Evolutionary conservation across 2,888 invertebrate genomes (phyloP), one percentile per base, ranked within the genome.

Genomic region (Philaethria dido): DNA sequence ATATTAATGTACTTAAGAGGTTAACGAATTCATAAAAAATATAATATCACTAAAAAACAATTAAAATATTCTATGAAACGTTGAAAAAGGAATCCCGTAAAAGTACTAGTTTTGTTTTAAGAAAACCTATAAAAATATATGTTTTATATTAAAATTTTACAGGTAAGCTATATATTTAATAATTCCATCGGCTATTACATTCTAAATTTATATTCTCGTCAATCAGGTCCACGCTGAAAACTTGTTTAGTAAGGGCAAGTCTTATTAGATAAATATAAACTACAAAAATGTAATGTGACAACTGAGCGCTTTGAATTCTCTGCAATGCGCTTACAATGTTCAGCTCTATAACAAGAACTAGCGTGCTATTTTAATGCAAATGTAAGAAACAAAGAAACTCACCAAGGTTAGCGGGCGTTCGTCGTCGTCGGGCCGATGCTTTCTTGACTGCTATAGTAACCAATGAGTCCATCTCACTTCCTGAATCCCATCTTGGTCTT

Each of bases 381-480:
- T 69, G 14, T 62, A 22, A 14, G 47, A 60, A 29, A 54, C 33
- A 48, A 47, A 60, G 60, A 60, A 63, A 64, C 72, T 72, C 62
- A 92, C 93, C 93, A 83, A 86, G 84, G 83, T 92, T 90, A 74
- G 87, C 85, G 65, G 92, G 86, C 86, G 86, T 88, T 79, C 93
- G 85, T 74, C 94, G 87, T 78, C 94, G 91, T 77, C 94, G 92
- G 39, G 95, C 94, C 69, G 94, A 94, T 66, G 95, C 95, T 83
- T 95, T 94, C 74, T 93, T 90, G 77, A 95, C 95, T 11, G 95
- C 94, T 1, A 94, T 94, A 6, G 95, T 94, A 72, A 94, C 94
- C 59, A 94, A 80, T 11, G 94, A 94, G 78, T 95, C 95, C 86
- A 93, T 89, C 72, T 93, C 93, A 74, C 90, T 93, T 1, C 92